These are phyloP conservation scores for Drosophila varians DNA, from an alignment of 1,140 invertebrate genomes.

Conservation along the genomic window DNA sequence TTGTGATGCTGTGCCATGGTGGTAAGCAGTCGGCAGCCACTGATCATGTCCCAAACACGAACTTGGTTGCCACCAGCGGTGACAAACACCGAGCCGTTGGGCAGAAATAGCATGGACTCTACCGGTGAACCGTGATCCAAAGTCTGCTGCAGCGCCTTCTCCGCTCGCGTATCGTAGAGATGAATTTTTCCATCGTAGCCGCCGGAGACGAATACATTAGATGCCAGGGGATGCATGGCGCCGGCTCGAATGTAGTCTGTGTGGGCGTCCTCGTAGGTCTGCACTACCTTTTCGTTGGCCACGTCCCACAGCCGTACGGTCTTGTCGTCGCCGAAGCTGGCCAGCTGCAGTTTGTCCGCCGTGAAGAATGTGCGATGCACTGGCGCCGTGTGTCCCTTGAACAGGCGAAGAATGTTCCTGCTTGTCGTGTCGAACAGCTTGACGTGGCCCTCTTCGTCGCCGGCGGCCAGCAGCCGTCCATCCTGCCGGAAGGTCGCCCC, in stretches of 20 bases:
- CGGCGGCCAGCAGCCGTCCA: constrained; percentile 92
- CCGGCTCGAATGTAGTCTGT: constrained; percentile 93
- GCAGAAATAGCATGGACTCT: constrained; percentile 94
- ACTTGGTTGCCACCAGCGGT: constrained; percentile 96
- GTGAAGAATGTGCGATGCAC: constrained; percentile 95
- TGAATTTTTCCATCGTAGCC: constrained; percentile 97
- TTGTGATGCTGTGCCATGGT: constrained; percentile 95
- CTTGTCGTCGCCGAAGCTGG: constrained; percentile 98
- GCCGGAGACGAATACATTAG: constrained; percentile 92
- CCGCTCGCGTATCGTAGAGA: constrained; percentile 93
- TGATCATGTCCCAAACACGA: constrained; percentile 96
- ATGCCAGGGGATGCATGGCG: constrained; percentile 89
- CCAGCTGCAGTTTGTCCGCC: constrained; percentile 89
- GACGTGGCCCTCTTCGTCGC: constrained; percentile 94
- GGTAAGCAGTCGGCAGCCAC: constrained; percentile 92
- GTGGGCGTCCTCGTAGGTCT: constrained; percentile 88
- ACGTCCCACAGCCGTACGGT: constrained; percentile 95
- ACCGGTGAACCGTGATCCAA: constrained; percentile 96
- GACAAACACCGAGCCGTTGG: constrained; percentile 94
- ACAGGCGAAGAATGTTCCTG: constrained; percentile 89
- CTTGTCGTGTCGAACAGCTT: constrained; percentile 94
- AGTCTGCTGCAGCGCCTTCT: constrained; percentile 87
- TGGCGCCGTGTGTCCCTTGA: constrained; percentile 85
- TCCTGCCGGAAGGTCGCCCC: constrained; percentile 94
- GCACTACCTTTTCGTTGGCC: constrained; percentile 89